Evolutionary conservation across 2,113 vertebrate species (phyloP).

Genomic region (Gallinago media): DNA sequence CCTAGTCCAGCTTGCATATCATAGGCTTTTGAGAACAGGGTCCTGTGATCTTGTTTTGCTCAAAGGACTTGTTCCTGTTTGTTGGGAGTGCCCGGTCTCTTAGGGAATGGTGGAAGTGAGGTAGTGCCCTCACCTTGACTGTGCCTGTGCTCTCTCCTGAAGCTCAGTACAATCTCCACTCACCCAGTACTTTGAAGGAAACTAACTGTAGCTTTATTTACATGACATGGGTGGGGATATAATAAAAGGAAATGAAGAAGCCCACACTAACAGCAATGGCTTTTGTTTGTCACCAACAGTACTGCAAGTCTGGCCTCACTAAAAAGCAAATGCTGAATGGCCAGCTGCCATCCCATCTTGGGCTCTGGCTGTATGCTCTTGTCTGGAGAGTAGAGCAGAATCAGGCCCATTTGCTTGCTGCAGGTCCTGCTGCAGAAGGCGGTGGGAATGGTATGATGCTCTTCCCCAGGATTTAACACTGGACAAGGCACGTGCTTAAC

Average conservation of each 20-base stretch:
- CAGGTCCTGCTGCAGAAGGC: neutral
- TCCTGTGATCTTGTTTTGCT: neutral
- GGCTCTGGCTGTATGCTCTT: neutral
- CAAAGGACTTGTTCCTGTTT: neutral
- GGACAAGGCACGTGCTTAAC: neutral
- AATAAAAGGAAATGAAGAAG: conserved; percentile 50
- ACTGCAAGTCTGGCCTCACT: neutral
- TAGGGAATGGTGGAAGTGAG: neutral
- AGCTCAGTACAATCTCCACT: neutral
- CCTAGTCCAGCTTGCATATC: neutral
- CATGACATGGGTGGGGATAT: neutral
- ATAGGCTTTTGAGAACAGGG: neutral
- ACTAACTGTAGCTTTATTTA: conserved; percentile 30
- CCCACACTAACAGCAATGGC: neutral
- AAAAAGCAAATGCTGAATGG: neutral
- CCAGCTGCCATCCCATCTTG: neutral
- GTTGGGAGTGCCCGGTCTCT: neutral
- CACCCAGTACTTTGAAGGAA: neutral
- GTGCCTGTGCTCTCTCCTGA: neutral
- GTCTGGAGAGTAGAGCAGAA: neutral
- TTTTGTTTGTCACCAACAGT: conserved; percentile 34
- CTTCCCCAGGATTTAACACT: neutral
- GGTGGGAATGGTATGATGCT: neutral
- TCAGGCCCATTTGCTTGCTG: neutral
- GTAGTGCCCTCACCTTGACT: neutral